These are phyloP conservation scores for Varanus komodoensis DNA, from an alignment of 2,113 vertebrate species.

Conservation along the genomic window DNA sequence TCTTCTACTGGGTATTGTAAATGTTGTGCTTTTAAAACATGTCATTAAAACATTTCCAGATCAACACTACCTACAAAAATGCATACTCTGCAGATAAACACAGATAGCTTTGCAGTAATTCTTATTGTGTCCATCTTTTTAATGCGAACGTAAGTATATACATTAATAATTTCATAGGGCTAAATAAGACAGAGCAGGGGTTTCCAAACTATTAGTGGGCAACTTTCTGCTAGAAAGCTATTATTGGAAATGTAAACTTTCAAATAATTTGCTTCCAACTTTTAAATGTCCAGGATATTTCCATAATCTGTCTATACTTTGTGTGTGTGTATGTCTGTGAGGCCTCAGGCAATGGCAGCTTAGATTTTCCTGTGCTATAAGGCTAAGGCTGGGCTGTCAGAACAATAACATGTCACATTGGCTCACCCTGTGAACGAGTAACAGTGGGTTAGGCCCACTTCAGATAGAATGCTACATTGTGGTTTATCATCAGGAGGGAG, in stretches of 20 bases:
- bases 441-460: neutral
- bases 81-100: neutral
- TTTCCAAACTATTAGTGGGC: neutral
- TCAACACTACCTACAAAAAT: neutral
- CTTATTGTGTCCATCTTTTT: neutral
- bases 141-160: neutral
- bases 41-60: neutral
- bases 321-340: too few relatives aligned
- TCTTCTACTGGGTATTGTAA: conserved; percentile 8
- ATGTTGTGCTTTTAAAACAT: neutral
- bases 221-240: neutral
- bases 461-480: neutral
- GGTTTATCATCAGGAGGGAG: neutral
- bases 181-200: neutral
- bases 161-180: too few relatives aligned
- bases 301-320: neutral
- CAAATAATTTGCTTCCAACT: neutral
- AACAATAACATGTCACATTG: neutral
- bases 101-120: neutral
- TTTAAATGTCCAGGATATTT: neutral
- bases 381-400: neutral
- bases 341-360: neutral
- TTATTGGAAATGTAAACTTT: neutral
- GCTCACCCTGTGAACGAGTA: neutral
- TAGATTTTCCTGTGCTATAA: neutral